Base-by-base conservation (phyloP, 2,888 invertebrate genomes). In the Lasioglossum malachurum region DNA sequence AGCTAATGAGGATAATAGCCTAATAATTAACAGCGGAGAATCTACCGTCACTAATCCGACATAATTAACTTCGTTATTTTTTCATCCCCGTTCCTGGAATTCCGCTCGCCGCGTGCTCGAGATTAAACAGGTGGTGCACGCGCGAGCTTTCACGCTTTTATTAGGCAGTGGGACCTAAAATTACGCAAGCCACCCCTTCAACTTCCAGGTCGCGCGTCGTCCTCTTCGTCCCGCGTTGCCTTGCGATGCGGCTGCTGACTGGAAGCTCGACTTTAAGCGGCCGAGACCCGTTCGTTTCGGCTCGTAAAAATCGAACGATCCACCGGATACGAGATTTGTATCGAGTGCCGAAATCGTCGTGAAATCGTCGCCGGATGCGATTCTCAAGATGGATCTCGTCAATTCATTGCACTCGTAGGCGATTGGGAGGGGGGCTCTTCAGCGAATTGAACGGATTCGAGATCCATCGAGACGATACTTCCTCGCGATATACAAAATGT, bases 131-230 rank as follows among this genome's bases (percentile, higher is more conserved):
- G 46, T 74, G 64, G 23, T 76, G 57, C 67, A 79, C 75, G 80
- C 41, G 79, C 84, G 86, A 69, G 75, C 82, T 79, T 83, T 79
- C 83, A 60, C 78, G 88, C 84, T 90, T 92, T 92, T 87, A 91
- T 89, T 90, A 88, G 76, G 71, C 82, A 77, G 69, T 74, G 19
- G 23, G 83, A 86, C 89, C 88, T 78, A 83, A 80, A 82, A 85
- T 85, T 84, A 81, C 85, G 19, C 75, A 19, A n/a, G 1, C 16
- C 16, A 8, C 4, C 41, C 23, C 14, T 4, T 23, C 5, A 64
- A 7, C 31, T 12, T 14, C 27, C 12, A 12, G 41, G n/a, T n/a
- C 57, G 10, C n/a, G 12, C 60, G 4, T 60, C 27, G 4, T 27
- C 2, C 27, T 60, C 27, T 14, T 16, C 5, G 12, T 57, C n/a